These are phyloP conservation scores for Crocidura indochinensis DNA, from an alignment of 2,797 vertebrate genomes.

Conservation along the genomic window DNA sequence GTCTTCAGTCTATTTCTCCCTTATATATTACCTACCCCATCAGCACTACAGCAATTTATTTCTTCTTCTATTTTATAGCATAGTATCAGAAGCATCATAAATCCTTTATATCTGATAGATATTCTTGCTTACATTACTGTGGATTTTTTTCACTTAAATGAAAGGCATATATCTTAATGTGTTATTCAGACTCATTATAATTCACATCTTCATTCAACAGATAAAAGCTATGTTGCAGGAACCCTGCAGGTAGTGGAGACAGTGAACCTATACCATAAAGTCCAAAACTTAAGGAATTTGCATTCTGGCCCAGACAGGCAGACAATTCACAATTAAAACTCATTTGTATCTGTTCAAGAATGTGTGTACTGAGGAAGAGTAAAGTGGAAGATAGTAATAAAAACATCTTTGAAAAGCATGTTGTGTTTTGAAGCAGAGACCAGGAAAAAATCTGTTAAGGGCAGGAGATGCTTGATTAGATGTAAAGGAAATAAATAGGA, in stretches of 20 bases:
- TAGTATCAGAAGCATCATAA: not conserved
- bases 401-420: not conserved
- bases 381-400: not conserved
- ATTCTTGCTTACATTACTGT: not conserved
- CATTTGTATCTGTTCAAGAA: not conserved
- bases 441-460: not conserved
- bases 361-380: not conserved
- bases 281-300: not conserved
- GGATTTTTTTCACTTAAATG: constrained; percentile 32
- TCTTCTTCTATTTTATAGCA: constrained; percentile 24
- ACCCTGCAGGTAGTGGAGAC: not conserved
- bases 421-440: not conserved
- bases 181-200: constrained; percentile 3
- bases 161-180: constrained; percentile 45
- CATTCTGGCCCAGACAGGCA: not conserved
- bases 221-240: not conserved
- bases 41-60: not conserved
- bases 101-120: not conserved
- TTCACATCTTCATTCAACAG: not conserved
- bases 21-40: not conserved
- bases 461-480: not conserved
- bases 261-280: not conserved
- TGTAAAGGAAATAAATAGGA: not conserved
- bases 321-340: too few species aligned
- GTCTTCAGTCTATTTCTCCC: not conserved